phyloP scores from a whole-genome alignment of 2,113 vertebrate genomes.

The Phaethon lepturus region DNA sequence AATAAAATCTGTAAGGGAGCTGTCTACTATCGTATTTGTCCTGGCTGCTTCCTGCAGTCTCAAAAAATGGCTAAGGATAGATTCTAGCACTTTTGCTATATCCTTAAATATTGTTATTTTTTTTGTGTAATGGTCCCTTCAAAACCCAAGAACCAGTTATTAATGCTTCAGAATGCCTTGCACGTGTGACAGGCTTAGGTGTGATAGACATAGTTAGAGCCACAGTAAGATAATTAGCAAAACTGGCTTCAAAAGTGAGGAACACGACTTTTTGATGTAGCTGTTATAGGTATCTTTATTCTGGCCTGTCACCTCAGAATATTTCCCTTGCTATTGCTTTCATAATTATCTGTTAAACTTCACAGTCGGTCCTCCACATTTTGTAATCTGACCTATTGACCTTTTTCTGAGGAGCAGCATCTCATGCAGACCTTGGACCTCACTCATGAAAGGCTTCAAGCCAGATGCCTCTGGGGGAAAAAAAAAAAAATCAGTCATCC shows the following conservation, averaged over 20 bases:
- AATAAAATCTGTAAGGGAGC: neutral
- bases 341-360: neutral
- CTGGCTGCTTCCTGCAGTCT: neutral
- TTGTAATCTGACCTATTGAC: neutral
- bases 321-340: neutral
- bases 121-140: neutral
- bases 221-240: neutral
- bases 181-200: neutral
- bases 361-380: neutral
- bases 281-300: neutral
- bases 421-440: neutral
- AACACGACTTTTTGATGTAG: neutral
- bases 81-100: neutral
- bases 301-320: neutral
- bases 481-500: neutral
- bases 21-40: neutral
- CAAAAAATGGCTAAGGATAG: neutral
- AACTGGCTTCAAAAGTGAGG: neutral
- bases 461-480: neutral
- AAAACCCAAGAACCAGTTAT: neutral
- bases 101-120: neutral
- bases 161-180: neutral
- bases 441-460: neutral
- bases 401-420: neutral
- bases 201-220: neutral